These are phyloP conservation scores for Amphiprion clarkii DNA, from an alignment of 2,797 vertebrate genomes.

Conservation along the genomic window DNA sequence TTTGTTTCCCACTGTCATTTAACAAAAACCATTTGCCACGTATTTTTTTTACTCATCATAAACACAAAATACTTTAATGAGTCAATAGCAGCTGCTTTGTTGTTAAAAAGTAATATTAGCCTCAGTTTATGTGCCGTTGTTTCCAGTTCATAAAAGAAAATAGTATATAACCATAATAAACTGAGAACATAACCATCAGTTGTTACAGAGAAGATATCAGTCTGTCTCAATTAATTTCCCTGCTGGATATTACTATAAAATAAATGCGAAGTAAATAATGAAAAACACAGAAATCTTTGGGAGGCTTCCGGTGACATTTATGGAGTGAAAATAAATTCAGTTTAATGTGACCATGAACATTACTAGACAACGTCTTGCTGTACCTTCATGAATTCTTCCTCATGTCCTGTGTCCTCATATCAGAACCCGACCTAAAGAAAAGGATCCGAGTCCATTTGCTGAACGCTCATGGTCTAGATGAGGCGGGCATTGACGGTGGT, in stretches of 20 bases:
- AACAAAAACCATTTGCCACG: background rate
- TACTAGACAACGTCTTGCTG: conserved; percentile 12
- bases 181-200: conserved; percentile 15
- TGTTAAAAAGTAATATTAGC: background rate
- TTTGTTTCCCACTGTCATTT: too few species aligned
- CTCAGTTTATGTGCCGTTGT: background rate
- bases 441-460: conserved; percentile 96
- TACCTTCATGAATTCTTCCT: conserved; percentile 26
- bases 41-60: background rate
- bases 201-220: background rate
- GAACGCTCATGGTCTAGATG: conserved; percentile 96
- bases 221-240: conserved; percentile 8
- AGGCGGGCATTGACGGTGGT: conserved; percentile 98
- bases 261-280: conserved; percentile 8
- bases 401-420: background rate
- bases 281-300: background rate
- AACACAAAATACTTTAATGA: background rate
- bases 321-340: conserved; percentile 28
- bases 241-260: conserved; percentile 18
- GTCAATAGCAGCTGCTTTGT: conserved; percentile 10
- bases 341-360: conserved; percentile 24
- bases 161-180: conserved; percentile 22
- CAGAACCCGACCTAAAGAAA: conserved; percentile 97
- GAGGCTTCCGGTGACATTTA: conserved; percentile 24
- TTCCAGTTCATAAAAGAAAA: conserved; percentile 3